Conservation (phyloP, 2,113 vertebrate species). For the Brachypteracias leptosomus region DNA sequence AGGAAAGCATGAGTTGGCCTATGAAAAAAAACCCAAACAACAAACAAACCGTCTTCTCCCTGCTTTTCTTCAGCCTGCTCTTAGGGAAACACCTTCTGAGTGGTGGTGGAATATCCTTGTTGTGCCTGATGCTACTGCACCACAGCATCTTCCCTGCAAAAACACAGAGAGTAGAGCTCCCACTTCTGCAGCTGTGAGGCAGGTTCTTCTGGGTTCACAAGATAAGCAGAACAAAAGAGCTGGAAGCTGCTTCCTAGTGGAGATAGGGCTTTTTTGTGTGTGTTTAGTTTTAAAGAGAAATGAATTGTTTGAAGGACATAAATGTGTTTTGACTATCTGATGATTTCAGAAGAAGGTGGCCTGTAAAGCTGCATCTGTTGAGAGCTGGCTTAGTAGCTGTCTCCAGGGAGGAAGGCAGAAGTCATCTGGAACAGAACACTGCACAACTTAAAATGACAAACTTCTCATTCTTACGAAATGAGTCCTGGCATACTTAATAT, state of each 20-base stretch:
- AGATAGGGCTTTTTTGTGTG: background rate
- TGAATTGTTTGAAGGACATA: background rate
- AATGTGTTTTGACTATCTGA: conserved; percentile 14
- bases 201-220: background rate
- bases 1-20: background rate
- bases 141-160: background rate
- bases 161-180: background rate
- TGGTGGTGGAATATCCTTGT: background rate
- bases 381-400: conserved; percentile 48
- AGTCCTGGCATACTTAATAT: conserved; percentile 47
- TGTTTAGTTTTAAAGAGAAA: background rate
- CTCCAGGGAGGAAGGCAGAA: conserved; percentile 46
- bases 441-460: conserved; percentile 39
- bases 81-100: background rate
- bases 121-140: background rate
- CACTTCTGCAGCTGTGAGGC: background rate
- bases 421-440: conserved; percentile 26
- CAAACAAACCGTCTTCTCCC: background rate
- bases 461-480: conserved; percentile 46
- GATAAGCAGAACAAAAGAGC: background rate
- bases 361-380: conserved; percentile 8
- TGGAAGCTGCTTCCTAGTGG: background rate
- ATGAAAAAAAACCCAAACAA: background rate
- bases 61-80: background rate
- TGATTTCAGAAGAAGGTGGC: conserved; percentile 45